phyloP scores from a whole-genome alignment of 2,797 vertebrate species.

The Gymnothorax reevesii region DNA sequence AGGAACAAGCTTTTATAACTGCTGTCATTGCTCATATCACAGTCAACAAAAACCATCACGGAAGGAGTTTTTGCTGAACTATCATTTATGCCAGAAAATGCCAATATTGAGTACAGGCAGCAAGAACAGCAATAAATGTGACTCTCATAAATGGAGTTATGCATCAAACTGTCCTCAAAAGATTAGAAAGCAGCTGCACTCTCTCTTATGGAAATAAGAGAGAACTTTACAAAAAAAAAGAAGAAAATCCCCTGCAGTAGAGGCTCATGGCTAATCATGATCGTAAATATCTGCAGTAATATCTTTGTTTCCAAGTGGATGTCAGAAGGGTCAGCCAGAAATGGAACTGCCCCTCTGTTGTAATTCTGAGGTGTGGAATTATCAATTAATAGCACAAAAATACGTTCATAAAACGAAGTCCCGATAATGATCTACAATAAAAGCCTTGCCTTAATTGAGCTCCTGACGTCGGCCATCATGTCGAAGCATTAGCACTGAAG shows the following conservation, averaged over 20 bases:
- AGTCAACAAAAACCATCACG: slow-evolving; percentile 54
- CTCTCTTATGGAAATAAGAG: slow-evolving; percentile 73
- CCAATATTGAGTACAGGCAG: slow-evolving; percentile 14
- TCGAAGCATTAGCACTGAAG: slow-evolving; percentile 48
- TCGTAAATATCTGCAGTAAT: slow-evolving; percentile 61
- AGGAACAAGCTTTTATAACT: slow-evolving; percentile 40
- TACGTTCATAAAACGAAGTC: neutral
- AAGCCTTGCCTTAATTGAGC: slow-evolving; percentile 33
- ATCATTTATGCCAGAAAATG: neutral
- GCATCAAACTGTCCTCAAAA: slow-evolving; percentile 58
- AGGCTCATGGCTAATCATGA: slow-evolving; percentile 51
- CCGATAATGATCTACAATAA: slow-evolving; percentile 46
- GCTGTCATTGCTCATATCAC: slow-evolving; percentile 53
- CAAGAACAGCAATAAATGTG: slow-evolving; percentile 23
- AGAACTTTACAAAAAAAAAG: slow-evolving; percentile 54
- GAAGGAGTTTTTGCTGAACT: slow-evolving; percentile 42
- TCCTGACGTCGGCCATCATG: slow-evolving; percentile 29
- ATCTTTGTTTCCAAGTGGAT: slow-evolving; percentile 61
- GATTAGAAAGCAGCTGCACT: slow-evolving; percentile 67
- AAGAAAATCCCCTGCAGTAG: slow-evolving; percentile 59
- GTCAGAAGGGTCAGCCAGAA: slow-evolving; percentile 65
- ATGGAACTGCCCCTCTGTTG: slow-evolving; percentile 72
- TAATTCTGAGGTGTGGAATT: slow-evolving; percentile 67
- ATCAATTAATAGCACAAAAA: slow-evolving; percentile 60
- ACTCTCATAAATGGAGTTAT: slow-evolving; percentile 57